Percentiles rank a stretch among this genome's conserved stretches.
Evolutionary conservation across 2,113 vertebrate species (phyloP).

Genomic region (Poeciliopsis occidentalis): DNA sequence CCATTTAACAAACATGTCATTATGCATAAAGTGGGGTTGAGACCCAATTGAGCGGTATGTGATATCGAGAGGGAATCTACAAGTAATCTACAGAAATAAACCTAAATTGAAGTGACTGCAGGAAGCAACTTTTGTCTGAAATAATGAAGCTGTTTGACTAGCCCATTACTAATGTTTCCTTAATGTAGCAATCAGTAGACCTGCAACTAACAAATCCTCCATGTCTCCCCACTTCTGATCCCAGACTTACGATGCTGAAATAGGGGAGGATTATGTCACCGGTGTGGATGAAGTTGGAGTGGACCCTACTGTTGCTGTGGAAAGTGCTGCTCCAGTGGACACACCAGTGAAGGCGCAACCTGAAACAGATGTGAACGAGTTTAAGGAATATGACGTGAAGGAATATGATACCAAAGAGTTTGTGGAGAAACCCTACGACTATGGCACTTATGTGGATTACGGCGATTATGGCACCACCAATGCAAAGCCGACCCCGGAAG

Average conservation of each 20-base stretch:
- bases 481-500: slow-evolving; percentile 80
- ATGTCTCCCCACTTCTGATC: slow-evolving; percentile 22
- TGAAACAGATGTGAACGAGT: slow-evolving; percentile 82
- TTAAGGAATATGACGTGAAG: slow-evolving; percentile 84
- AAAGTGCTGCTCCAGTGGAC: slow-evolving; percentile 56
- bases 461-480: slow-evolving; percentile 86
- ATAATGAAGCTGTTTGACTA: background rate
- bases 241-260: slow-evolving; percentile 87
- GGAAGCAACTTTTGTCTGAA: background rate
- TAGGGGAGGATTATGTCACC: slow-evolving; percentile 95
- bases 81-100: background rate
- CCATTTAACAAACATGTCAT: background rate
- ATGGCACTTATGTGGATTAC: slow-evolving; percentile 87
- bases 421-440: slow-evolving; percentile 81
- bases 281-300: slow-evolving; percentile 90
- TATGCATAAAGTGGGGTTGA: background rate
- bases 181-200: too few relatives aligned
- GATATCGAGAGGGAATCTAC: background rate
- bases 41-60: background rate
- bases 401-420: slow-evolving; percentile 80
- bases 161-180: too few relatives aligned
- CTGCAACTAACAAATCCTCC: slow-evolving; percentile 40
- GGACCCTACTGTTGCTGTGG: slow-evolving; percentile 80
- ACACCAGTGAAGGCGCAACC: slow-evolving; percentile 63
- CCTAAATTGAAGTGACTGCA: background rate